These are phyloP conservation scores for Salpingus planirostris DNA, from an alignment of 2,888 invertebrate genomes.

Conservation along the genomic window DNA sequence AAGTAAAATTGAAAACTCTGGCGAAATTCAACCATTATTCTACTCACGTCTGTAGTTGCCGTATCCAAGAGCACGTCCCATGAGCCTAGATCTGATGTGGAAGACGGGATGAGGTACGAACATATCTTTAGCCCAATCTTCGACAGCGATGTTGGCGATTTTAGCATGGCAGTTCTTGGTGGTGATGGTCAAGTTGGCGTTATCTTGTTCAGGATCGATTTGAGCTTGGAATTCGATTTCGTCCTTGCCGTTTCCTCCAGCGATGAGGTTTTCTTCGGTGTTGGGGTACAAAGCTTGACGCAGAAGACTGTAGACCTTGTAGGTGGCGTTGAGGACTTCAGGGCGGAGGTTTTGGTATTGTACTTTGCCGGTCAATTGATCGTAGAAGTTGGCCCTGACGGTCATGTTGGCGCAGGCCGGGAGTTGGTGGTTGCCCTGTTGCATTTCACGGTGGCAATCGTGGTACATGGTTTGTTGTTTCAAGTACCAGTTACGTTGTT, in stretches of 20 bases:
- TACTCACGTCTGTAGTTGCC: slow-evolving; percentile 51
- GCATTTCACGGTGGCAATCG: slow-evolving; percentile 46
- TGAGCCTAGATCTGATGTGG: slow-evolving; percentile 34
- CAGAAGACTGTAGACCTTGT: slow-evolving; percentile 42
- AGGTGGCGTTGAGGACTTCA: slow-evolving; percentile 40
- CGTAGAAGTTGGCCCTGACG: slow-evolving; percentile 45
- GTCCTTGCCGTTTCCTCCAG: slow-evolving; percentile 22
- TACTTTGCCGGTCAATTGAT: slow-evolving; percentile 44
- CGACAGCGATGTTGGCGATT: slow-evolving; percentile 44
- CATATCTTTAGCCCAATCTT: slow-evolving; percentile 32
- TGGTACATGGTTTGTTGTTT: slow-evolving; percentile 42
- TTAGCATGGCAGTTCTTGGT: slow-evolving; percentile 37
- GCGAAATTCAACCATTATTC: too few species aligned
- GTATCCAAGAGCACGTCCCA: slow-evolving; percentile 22
- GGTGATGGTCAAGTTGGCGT: slow-evolving; percentile 43
- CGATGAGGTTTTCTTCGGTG: slow-evolving; percentile 43
- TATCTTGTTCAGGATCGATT: slow-evolving; percentile 42
- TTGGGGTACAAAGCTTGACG: slow-evolving; percentile 45
- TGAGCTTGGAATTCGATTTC: slow-evolving; percentile 43
- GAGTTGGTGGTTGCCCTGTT: slow-evolving; percentile 48
- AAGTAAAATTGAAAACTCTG: too few species aligned
- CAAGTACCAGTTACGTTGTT: slow-evolving; percentile 44
- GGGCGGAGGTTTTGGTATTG: slow-evolving; percentile 46
- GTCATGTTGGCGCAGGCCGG: slow-evolving; percentile 51
- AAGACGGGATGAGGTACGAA: slow-evolving; percentile 44